Conservation (phyloP, 2,888 invertebrate species). For the Sinhomidia bicolor region DNA sequence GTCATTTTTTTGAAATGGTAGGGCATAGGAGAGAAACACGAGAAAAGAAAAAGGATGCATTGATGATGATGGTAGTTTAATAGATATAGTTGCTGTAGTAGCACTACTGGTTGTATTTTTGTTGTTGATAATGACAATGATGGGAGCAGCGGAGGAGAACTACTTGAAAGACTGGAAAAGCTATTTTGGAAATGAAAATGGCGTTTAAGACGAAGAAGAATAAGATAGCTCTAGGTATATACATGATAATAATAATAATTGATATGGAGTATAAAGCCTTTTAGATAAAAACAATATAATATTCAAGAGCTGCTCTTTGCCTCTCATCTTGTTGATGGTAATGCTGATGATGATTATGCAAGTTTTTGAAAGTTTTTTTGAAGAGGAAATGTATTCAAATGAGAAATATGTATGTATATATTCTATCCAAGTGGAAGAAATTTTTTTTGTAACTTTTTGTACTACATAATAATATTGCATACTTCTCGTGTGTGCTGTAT, state of each 20-base stretch:
- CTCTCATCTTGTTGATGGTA: neutral
- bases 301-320: neutral
- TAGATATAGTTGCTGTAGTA: no score
- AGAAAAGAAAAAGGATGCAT: no score
- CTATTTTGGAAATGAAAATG: constrained; percentile 30
- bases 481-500: no score
- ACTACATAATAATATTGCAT: no score
- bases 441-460: no score
- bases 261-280: neutral
- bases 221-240: neutral
- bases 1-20: neutral
- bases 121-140: constrained; percentile 3
- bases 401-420: no score
- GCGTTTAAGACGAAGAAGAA: neutral
- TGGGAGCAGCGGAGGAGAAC: neutral
- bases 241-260: neutral
- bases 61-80: no score
- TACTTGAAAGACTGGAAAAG: constrained; percentile 38
- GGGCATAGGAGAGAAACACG: neutral
- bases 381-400: neutral
- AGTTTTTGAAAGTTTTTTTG: neutral
- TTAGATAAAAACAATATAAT: neutral
- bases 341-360: neutral
- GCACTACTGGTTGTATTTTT: neutral
- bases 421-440: no score